Base-by-base conservation (phyloP, 2,888 invertebrate species). In the Chaitophorus viminalis region DNA sequence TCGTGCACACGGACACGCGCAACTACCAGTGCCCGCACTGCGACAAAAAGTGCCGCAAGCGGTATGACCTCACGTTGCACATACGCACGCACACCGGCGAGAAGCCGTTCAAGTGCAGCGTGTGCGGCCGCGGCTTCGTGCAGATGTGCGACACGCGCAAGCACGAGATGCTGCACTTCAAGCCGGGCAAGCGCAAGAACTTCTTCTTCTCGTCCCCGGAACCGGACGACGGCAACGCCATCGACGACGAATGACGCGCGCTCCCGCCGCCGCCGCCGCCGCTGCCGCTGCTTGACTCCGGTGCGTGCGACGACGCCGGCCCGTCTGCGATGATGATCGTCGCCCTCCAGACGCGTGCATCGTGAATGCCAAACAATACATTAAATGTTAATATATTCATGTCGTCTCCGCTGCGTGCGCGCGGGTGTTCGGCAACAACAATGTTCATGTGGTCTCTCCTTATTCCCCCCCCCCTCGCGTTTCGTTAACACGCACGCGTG, bases 121-220 rank as follows among this genome's bases (percentile, higher is more conserved):
- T 91, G 4, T 94, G 94, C 89, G 92, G 92, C 0, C 92, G 92
- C 88, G 91, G 90, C 3, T 94, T 94, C n/a, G 89, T 88, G 33
- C 90, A 89, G 65, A 89, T 89, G 68, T 89, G 89, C 29, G 89
- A 90, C 65, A 82, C 89, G 75, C 68, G 84, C 18, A 89, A 89
- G 29, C 90, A 90, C 52, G 89, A 89, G 39, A 76, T 78, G 82
- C 75, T 88, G 18, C 88, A 88, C n/a, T 79, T 78, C 77, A 88
- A 72, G n/a, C 85, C 77, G 33, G 85, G 85, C n/a, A 77, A 68
- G n/a, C 31, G 54, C 33, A 82, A 82, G 54, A 33, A 14, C 25
- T 6, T 70, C 31, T 52, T 70, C 52, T 46, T 52, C 18, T 31
- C 82, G 46, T 25, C n/a, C 25, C 8, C 70, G 11, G 65, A 65